These are phyloP conservation scores for Drosophila pallidifrons DNA, from an alignment of 1,140 invertebrate species.

Conservation along the genomic window DNA sequence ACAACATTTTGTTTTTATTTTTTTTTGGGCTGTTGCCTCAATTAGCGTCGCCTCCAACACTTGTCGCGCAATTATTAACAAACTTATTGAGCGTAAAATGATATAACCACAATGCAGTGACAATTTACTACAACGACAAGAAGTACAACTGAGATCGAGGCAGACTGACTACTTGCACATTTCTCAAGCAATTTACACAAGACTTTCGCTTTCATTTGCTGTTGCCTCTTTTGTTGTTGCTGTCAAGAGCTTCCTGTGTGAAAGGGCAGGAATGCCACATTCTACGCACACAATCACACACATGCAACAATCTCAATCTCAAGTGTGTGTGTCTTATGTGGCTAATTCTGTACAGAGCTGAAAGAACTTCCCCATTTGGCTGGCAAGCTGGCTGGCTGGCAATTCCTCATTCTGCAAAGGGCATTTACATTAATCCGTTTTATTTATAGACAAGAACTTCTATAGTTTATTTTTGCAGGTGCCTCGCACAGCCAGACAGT, in stretches of 20 bases:
- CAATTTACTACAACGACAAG: slow-evolving; percentile 26
- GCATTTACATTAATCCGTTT: slow-evolving; percentile 63
- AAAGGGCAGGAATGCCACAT: slow-evolving; percentile 54
- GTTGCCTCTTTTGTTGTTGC: slow-evolving; percentile 3
- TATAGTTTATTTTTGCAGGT: slow-evolving; percentile 64
- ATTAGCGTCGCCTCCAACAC: slow-evolving; percentile 48
- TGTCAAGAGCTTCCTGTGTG: slow-evolving; percentile 54
- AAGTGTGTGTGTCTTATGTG: slow-evolving; percentile 11
- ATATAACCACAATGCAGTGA: slow-evolving; percentile 49
- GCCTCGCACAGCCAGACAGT: slow-evolving; percentile 36
- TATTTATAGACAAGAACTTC: slow-evolving; percentile 57
- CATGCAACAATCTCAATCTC: background rate
- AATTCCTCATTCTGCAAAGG: slow-evolving; percentile 68
- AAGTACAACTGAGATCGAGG: too few species aligned
- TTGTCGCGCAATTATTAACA: slow-evolving; percentile 47
- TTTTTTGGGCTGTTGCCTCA: slow-evolving; percentile 34
- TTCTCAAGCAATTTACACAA: slow-evolving; percentile 23
- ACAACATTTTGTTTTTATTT: slow-evolving; percentile 3
- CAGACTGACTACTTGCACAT: slow-evolving; percentile 8
- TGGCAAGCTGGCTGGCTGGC: slow-evolving; percentile 13
- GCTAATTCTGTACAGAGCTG: slow-evolving; percentile 51
- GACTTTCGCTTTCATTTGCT: slow-evolving; percentile 46
- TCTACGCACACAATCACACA: slow-evolving; percentile 9
- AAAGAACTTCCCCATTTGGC: slow-evolving; percentile 53
- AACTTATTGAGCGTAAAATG: slow-evolving; percentile 60